Evolutionary conservation across 2,113 vertebrate genomes (phyloP).

Genomic region (Melanotaenia duboulayi): DNA sequence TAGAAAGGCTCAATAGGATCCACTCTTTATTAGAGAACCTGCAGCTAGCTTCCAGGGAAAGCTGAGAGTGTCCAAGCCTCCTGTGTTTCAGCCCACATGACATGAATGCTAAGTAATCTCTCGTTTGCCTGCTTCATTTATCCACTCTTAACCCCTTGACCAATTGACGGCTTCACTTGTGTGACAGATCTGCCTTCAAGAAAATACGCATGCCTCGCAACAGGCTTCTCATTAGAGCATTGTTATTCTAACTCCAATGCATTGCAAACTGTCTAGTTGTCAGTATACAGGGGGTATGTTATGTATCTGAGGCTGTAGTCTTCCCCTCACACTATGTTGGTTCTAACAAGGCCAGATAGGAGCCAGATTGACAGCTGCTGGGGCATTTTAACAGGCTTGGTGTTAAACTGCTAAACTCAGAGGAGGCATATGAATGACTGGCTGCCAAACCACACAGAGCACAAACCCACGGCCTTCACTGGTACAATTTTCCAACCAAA

Average conservation of each 20-base stretch:
- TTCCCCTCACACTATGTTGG: conserved; percentile 48
- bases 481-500: conserved; percentile 45
- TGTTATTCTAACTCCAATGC: conserved; percentile 33
- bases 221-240: conserved; percentile 47
- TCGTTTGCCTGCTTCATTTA: conserved; percentile 60
- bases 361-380: conserved; percentile 77
- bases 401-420: conserved; percentile 77
- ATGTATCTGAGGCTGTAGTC: conserved; percentile 57
- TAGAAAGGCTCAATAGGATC: conserved; percentile 58
- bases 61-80: conserved; percentile 53
- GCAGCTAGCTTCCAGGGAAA: conserved; percentile 51
- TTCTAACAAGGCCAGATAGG: conserved; percentile 71
- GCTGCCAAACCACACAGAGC: conserved; percentile 70
- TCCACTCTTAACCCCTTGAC: conserved; percentile 69
- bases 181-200: conserved; percentile 58
- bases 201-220: conserved; percentile 21
- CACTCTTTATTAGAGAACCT: conserved; percentile 68
- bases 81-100: conserved; percentile 58
- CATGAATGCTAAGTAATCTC: conserved; percentile 69
- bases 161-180: conserved; percentile 57
- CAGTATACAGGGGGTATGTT: conserved; percentile 43
- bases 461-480: conserved; percentile 50
- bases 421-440: conserved; percentile 69
- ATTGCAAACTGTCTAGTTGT: conserved; percentile 36
- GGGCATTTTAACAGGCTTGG: conserved; percentile 72